phyloP scores from a whole-genome alignment of 2,113 vertebrate species.

The Electrona antarctica region DNA sequence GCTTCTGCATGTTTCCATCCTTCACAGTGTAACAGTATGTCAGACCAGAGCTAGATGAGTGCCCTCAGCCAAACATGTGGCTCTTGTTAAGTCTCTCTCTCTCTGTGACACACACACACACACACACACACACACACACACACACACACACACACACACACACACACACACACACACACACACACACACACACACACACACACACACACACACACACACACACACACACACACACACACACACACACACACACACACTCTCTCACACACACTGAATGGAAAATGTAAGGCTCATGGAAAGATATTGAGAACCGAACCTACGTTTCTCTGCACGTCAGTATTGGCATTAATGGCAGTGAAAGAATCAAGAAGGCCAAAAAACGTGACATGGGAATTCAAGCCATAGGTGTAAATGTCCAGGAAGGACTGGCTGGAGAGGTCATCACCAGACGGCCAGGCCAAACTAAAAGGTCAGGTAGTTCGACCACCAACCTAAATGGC shows the following conservation, averaged over 20 bases:
- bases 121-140: constrained; percentile 10
- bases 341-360: constrained; percentile 39
- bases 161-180: constrained; percentile 22
- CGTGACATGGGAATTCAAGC: constrained; percentile 34
- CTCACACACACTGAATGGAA: constrained; percentile 55
- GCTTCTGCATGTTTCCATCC: constrained; percentile 18
- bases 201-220: constrained; percentile 43
- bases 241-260: constrained; percentile 8
- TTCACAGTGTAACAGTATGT: constrained; percentile 31
- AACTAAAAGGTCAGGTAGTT: background rate
- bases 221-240: constrained; percentile 3
- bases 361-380: constrained; percentile 19
- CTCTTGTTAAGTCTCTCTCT: constrained; percentile 78
- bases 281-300: constrained; percentile 69
- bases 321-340: constrained; percentile 48
- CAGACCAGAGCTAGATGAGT: constrained; percentile 50
- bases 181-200: constrained; percentile 28
- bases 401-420: constrained; percentile 22
- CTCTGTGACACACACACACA: constrained; percentile 13
- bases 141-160: constrained; percentile 44
- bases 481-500: too few species aligned
- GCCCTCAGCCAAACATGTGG: constrained; percentile 73
- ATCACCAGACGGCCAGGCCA: background rate
- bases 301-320: constrained; percentile 58
- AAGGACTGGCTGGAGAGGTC: background rate